Conservation (phyloP, 2,113 vertebrate genomes). For the Toxostoma redivivum region DNA sequence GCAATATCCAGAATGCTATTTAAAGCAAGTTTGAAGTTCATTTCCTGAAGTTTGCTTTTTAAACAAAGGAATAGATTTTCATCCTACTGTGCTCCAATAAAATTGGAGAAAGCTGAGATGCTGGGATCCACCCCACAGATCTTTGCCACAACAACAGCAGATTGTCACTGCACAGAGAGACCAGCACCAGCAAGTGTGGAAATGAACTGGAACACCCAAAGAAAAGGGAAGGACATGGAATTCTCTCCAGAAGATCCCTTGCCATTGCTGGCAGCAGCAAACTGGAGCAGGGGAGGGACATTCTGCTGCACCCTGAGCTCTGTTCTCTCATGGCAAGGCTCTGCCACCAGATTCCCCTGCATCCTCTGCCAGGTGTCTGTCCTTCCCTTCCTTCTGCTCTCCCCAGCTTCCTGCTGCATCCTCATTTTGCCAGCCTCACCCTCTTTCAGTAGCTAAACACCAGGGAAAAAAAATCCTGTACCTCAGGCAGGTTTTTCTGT, state of each 20-base stretch:
- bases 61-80: neutral
- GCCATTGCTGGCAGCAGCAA: neutral
- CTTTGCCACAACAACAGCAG: neutral
- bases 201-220: neutral
- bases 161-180: neutral
- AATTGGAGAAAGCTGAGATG: neutral
- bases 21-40: neutral
- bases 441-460: neutral
- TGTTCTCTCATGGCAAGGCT: neutral
- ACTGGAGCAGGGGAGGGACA: neutral
- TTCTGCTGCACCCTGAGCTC: neutral
- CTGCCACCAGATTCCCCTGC: neutral
- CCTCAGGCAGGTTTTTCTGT: neutral
- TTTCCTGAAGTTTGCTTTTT: neutral
- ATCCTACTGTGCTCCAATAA: neutral
- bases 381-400: slow-evolving; percentile 20
- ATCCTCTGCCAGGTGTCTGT: neutral
- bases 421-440: neutral
- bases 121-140: neutral
- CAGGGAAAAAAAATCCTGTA: neutral
- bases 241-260: neutral
- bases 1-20: neutral
- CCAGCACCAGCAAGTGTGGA: neutral
- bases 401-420: neutral
- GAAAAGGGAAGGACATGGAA: neutral